Base-by-base conservation (phyloP, 37 sponge, comb jelly and placozoan genomes). In the Crambe crambe region DNA sequence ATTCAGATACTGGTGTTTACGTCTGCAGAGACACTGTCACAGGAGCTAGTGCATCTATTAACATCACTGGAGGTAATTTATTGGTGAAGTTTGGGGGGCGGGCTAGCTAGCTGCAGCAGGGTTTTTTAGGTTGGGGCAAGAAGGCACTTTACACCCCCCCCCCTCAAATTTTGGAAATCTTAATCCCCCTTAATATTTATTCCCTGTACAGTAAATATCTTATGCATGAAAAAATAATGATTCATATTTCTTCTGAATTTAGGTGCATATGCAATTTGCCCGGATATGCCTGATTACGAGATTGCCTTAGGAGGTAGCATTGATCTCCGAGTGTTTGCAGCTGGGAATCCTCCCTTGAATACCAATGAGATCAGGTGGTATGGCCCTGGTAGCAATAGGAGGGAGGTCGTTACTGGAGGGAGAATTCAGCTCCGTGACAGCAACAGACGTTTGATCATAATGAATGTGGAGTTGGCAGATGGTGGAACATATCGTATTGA, bases 21-120 rank as follows among this genome's bases (percentile, higher is more conserved):
- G 63, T 38, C n/a, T 82, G 83, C 43, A 20, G 6, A 30, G 83
- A 82, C 31, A 17, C 9, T 6, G 34, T 0, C 5, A 82, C 65
- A 18, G 36, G 27, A 12, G 74, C 73, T 9, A 15, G 35, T 2
- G 15, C 74, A 5, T 37, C 43, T 15, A 27, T 82, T 23, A 82
- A 73, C 27, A 65, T 74, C 64, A 74, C 83, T 5, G 54, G 26
- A 12, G 47, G 83, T 65, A 65, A 65, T n/a, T n/a, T n/a, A 26
- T 58, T 23, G 18, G 21, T 58, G 59, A 58, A 18, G 15, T n/a
- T n/a, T n/a, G n/a, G n/a, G n/a, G n/a, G n/a, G n/a, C n/a, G n/a
- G n/a, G n/a, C n/a, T n/a, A n/a, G n/a, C n/a, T n/a, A n/a, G n/a
- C n/a, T n/a, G n/a, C n/a, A n/a, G n/a, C n/a, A n/a, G n/a, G n/a